Evolutionary conservation across 2,113 vertebrate species (phyloP).

Genomic region (Pelecanoides urinatrix): DNA sequence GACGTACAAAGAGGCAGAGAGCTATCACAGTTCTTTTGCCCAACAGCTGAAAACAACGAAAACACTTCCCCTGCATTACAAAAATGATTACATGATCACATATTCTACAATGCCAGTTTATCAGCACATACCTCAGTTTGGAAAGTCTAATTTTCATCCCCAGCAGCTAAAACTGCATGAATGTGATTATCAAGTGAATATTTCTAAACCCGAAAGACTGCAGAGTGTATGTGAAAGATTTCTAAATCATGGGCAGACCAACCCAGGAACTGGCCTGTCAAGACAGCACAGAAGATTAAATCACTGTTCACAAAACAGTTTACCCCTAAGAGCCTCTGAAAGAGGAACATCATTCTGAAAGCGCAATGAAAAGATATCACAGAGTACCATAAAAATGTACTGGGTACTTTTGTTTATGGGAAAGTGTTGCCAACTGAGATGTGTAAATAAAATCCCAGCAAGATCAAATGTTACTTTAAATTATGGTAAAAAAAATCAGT

Average conservation of each 20-base stretch:
- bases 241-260: not conserved
- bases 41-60: conserved; percentile 12
- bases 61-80: not conserved
- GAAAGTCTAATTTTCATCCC: conserved; percentile 29
- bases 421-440: not conserved
- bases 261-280: not conserved
- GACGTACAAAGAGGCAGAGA: not conserved
- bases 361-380: not conserved
- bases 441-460: not conserved
- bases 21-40: not conserved
- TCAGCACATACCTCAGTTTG: not conserved
- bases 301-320: conserved; percentile 17
- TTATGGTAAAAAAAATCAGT: not conserved
- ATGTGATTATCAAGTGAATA: not conserved
- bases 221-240: conserved; percentile 21
- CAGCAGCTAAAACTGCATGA: not conserved
- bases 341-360: conserved; percentile 50
- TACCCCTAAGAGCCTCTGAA: conserved; percentile 39
- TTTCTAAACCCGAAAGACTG: not conserved
- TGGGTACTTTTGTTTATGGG: conserved; percentile 5
- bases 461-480: conserved; percentile 15
- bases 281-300: conserved; percentile 40
- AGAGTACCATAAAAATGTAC: not conserved
- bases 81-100: not conserved
- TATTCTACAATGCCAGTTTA: conserved; percentile 10